Conservation (phyloP, 2,888 invertebrate genomes). For the Synanthedon vespiformis region DNA sequence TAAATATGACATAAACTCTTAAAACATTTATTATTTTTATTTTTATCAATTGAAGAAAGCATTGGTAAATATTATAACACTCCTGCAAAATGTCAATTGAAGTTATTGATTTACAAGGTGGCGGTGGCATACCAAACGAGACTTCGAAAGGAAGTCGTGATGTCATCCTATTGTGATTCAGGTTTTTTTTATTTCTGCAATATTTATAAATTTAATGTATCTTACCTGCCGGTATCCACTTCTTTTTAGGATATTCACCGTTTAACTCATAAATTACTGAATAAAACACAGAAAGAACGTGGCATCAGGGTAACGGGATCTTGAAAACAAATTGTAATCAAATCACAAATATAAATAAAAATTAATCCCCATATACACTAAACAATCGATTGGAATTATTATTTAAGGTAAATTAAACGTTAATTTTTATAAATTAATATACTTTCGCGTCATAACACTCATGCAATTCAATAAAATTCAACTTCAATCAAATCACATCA, state of each 20-base stretch:
- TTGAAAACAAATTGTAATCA: background rate
- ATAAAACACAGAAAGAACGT: constrained; percentile 36
- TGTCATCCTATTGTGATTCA: constrained; percentile 27
- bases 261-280: constrained; percentile 11
- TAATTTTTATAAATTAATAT: no score
- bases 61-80: no score
- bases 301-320: constrained; percentile 38
- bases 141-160: constrained; percentile 15
- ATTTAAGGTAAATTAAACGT: no score
- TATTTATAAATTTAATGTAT: background rate
- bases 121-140: background rate
- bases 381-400: no score
- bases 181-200: constrained; percentile 1
- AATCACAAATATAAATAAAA: no score
- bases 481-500: no score
- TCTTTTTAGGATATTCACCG: constrained; percentile 9
- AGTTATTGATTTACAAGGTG: background rate
- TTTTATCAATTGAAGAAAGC: no score
- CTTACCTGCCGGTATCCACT: constrained; percentile 12
- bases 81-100: background rate
- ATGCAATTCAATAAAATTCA: no score
- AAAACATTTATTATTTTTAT: no score
- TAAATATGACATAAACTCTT: no score
- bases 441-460: no score
- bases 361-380: no score